phyloP scores from a whole-genome alignment of 2,113 vertebrate species.

The Patagioenas fasciata region DNA sequence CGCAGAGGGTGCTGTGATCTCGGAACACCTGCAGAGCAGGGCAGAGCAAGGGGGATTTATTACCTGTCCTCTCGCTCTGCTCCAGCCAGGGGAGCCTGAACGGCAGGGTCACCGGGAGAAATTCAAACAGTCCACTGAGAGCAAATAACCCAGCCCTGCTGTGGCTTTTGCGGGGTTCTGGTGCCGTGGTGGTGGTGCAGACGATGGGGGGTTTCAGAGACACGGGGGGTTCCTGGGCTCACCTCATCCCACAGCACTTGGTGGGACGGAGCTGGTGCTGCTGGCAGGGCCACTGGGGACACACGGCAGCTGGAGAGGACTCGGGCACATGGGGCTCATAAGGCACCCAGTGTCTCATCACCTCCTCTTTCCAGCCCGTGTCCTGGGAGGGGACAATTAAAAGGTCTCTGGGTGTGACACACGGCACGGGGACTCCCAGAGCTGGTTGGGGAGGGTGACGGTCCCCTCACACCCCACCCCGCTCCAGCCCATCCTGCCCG shows the following conservation, averaged over 20 bases:
- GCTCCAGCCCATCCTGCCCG: not conserved
- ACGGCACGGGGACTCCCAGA: not conserved
- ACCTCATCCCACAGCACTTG: fast-evolving
- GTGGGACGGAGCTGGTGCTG: not conserved
- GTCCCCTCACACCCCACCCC: not conserved
- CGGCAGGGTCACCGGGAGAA: not conserved
- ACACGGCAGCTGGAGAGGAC: too few relatives aligned
- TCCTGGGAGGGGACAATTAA: not conserved
- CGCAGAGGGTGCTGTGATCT: not conserved
- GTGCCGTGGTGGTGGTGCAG: not conserved
- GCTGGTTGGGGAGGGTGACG: not conserved
- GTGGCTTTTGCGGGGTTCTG: not conserved
- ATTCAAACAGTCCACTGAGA: not conserved
- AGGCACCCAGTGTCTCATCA: not conserved
- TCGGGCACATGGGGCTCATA: not conserved
- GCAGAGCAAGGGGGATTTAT: not conserved
- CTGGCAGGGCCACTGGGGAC: not conserved
- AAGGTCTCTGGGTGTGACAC: not conserved
- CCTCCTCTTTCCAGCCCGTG: not conserved
- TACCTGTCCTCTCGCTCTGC: not conserved
- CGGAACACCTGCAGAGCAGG: not conserved
- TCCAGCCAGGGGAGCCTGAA: not conserved
- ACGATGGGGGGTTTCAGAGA: not conserved
- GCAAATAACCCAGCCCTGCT: not conserved
- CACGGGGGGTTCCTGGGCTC: not conserved